Conservation (phyloP, 2,113 vertebrate species). For the Datnioides undecimradiatus region DNA sequence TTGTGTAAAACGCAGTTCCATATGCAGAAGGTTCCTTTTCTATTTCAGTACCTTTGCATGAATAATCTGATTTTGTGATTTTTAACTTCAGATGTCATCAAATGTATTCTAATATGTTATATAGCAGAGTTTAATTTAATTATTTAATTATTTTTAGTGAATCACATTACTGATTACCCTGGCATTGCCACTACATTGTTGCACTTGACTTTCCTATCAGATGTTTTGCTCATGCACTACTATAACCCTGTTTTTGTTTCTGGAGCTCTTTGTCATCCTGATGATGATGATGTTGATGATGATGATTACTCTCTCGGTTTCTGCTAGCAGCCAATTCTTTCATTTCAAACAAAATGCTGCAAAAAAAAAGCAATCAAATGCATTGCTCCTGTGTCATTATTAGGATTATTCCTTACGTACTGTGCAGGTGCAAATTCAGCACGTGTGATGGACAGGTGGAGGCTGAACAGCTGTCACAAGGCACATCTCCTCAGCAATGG, state of each 20-base stretch:
- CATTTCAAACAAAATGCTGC: background rate
- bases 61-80: background rate
- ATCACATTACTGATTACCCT: background rate
- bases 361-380: background rate
- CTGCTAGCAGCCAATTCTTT: background rate
- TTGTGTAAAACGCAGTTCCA: background rate
- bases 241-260: background rate
- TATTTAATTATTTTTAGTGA: background rate
- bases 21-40: background rate
- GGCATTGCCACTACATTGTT: background rate
- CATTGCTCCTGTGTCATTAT: background rate
- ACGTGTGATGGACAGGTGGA: background rate
- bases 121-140: background rate
- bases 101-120: background rate
- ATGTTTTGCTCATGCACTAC: background rate
- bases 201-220: background rate
- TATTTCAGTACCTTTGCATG: background rate
- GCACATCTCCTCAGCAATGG: too few relatives aligned
- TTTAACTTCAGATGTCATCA: background rate
- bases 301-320: background rate
- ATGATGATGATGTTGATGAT: too few relatives aligned
- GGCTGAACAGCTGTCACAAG: conserved; percentile 6
- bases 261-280: background rate
- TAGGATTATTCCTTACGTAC: background rate
- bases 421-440: background rate